A percentile compares a stretch with the other conserved stretches of the same genome.
Conservation (phyloP, 2,888 invertebrate genomes). For the Melanotus villosus region DNA sequence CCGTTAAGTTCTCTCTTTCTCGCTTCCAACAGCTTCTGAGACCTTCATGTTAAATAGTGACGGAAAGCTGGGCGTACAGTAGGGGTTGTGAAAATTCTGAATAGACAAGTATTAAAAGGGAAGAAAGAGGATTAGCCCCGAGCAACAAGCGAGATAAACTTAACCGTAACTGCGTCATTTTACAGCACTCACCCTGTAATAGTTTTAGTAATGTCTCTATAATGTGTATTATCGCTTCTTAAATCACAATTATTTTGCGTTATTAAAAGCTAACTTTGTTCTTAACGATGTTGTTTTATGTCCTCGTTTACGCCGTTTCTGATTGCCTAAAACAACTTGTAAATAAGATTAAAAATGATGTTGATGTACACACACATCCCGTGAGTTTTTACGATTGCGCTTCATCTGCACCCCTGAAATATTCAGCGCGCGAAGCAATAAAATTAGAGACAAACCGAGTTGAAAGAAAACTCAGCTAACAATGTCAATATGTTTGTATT, state of each 20-base stretch:
- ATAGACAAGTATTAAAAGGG: constrained; percentile 53
- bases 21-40: constrained; percentile 32
- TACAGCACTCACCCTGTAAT: constrained; percentile 49
- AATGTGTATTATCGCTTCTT: constrained; percentile 49
- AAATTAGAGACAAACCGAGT: constrained; percentile 29
- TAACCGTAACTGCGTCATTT: constrained; percentile 53
- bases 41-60: constrained; percentile 40
- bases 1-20: constrained; percentile 56
- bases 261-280: constrained; percentile 41
- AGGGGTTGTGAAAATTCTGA: constrained; percentile 43
- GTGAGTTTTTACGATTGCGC: constrained; percentile 25
- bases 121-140: constrained; percentile 58
- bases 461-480: constrained; percentile 9
- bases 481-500: background rate
- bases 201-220: constrained; percentile 50
- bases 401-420: constrained; percentile 27
- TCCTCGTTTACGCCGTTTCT: constrained; percentile 32
- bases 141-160: constrained; percentile 58
- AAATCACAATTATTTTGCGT: constrained; percentile 46
- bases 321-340: constrained; percentile 41
- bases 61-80: constrained; percentile 36
- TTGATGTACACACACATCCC: constrained; percentile 1
- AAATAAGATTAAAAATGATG: constrained; percentile 33
- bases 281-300: constrained; percentile 38
- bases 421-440: constrained; percentile 24